These are phyloP conservation scores for Cephalopachus bancanus DNA, from an alignment of 2,797 vertebrate genomes.

Conservation along the genomic window DNA sequence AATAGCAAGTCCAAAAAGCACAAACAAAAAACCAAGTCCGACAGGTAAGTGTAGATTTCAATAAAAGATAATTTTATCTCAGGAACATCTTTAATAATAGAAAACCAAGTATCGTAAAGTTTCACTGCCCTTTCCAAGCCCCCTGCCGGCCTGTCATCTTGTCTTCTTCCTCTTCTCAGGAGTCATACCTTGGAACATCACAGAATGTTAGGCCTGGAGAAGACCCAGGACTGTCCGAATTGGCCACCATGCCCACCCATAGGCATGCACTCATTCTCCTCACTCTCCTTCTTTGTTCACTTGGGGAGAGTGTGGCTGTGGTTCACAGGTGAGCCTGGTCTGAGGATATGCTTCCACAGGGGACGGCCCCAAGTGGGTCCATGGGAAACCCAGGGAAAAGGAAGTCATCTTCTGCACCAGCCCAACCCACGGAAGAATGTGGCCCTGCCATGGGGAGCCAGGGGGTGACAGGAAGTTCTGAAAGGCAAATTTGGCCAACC, in stretches of 20 bases:
- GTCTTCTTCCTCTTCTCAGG: not conserved
- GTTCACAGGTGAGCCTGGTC: not conserved
- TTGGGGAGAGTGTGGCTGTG: not conserved
- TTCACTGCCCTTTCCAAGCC: not conserved
- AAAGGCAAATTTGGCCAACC: not conserved
- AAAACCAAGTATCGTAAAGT: not conserved
- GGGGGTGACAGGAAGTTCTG: not conserved
- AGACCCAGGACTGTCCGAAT: not conserved
- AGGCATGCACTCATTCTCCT: not conserved
- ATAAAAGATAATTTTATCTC: not conserved
- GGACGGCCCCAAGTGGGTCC: not conserved
- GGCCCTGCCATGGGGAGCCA: not conserved
- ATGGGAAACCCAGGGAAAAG: not conserved
- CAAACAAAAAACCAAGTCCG: not conserved
- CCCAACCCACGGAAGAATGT: not conserved
- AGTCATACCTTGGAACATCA: no score
- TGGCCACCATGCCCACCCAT: not conserved
- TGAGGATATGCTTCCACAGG: not conserved
- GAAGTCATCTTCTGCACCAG: not conserved
- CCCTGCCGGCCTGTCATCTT: not conserved
- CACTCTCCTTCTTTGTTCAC: not conserved
- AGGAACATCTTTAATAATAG: not conserved
- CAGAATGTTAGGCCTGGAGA: not conserved
- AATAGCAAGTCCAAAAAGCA: not conserved
- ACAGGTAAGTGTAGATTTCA: not conserved